Evolutionary conservation across 2,888 invertebrate species (phyloP).

Genomic region (Chrysina gloriosa): DNA sequence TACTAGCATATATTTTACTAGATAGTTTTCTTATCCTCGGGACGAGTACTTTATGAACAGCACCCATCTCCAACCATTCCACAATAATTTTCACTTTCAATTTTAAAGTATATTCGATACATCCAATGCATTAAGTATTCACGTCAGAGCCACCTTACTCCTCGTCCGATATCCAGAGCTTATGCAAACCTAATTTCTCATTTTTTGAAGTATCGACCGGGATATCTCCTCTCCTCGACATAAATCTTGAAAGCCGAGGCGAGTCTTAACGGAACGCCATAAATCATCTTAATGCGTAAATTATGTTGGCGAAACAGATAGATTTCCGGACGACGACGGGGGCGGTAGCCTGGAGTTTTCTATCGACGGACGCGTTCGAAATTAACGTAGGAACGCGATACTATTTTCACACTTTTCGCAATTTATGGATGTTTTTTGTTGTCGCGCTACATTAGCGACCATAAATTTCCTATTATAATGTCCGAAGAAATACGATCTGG

Average conservation of each 20-base stretch:
- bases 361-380: background rate
- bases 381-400: background rate
- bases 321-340: background rate
- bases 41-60: too few relatives aligned
- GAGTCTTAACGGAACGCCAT: conserved; percentile 33
- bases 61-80: too few relatives aligned
- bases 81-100: too few relatives aligned
- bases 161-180: background rate
- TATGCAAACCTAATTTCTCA: conserved; percentile 29
- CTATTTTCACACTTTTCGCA: background rate
- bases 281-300: conserved; percentile 38
- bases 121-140: too few relatives aligned
- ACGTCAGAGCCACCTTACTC: background rate
- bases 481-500: background rate
- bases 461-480: background rate
- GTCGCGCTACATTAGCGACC: background rate
- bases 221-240: conserved; percentile 13
- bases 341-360: background rate
- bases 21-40: too few relatives aligned
- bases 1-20: too few relatives aligned
- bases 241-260: conserved; percentile 28
- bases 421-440: background rate
- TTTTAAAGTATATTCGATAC: too few relatives aligned
- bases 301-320: conserved; percentile 36
- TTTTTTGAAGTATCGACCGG: conserved; percentile 22